A percentile compares a stretch with the other conserved stretches of the same genome.
phyloP scores from a whole-genome alignment of 2,797 vertebrate genomes.

The Schizopygopsis pylzovi region DNA sequence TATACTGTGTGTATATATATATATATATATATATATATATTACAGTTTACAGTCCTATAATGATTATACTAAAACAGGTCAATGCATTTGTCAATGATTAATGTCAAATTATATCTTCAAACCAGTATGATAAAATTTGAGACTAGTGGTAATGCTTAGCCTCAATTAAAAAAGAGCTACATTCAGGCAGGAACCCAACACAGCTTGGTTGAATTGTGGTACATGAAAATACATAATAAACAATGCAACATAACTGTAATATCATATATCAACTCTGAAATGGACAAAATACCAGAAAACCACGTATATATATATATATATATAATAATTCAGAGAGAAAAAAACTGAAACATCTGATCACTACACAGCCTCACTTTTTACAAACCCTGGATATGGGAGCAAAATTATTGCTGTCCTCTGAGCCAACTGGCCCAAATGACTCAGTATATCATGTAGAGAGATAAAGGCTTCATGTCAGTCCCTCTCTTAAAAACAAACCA shows the following conservation, averaged over 20 bases:
- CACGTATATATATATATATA: slow-evolving; percentile 13
- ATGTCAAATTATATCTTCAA: not conserved
- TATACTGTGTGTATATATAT: too few species aligned
- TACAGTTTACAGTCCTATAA: not conserved
- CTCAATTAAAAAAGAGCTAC: not conserved
- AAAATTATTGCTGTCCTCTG: slow-evolving; percentile 48
- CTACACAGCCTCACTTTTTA: slow-evolving; percentile 55
- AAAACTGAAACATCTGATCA: slow-evolving; percentile 59
- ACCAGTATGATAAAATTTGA: not conserved
- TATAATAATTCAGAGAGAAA: slow-evolving; percentile 50
- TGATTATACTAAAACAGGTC: not conserved
- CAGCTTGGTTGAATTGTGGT: not conserved
- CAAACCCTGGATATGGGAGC: slow-evolving; percentile 65
- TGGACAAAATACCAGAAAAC: slow-evolving; percentile 63
- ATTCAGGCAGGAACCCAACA: slow-evolving; percentile 3
- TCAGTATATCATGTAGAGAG: slow-evolving; percentile 51
- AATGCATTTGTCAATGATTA: not conserved
- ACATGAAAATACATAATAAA: not conserved
- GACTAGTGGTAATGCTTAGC: slow-evolving; percentile 3
- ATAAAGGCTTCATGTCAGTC: slow-evolving; percentile 61
- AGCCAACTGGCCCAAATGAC: slow-evolving; percentile 49
- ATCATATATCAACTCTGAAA: slow-evolving; percentile 41
- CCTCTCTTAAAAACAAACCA: slow-evolving; percentile 56
- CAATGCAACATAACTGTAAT: not conserved
- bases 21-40: too few species aligned